Evolutionary conservation across 2,113 vertebrate genomes (phyloP), one percentile per base, ranked within the genome.

Genomic region (Heloderma charlesbogerti): DNA sequence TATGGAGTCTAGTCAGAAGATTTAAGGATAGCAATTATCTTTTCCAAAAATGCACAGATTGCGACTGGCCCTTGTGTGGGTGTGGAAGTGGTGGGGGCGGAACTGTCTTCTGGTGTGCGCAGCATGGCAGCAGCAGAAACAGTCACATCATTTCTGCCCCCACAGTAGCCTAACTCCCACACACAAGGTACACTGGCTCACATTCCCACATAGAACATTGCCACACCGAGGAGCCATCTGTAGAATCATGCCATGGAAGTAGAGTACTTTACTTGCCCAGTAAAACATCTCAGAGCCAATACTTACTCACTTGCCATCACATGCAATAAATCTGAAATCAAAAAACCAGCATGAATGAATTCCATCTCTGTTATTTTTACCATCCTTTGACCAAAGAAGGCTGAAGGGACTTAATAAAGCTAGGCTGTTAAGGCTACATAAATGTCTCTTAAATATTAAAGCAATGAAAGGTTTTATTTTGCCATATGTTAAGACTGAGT

Each of bases 21-120:
- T 48, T 80, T 84, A 87, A 43, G 86, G 40, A 91, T 85, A 93
- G 86, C n/a, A 94, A 89, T 90, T 80, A 37, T 91, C 71, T 84
- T 83, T 74, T 67, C 31, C 9, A 80, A 48, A 78, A 22, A 83
- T 40, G 31, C 84, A 51, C 25, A 91, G 80, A 88, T 71, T 78
- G 86, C 20, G 45, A 88, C 71, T 69, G 72, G 81, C 40, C n/a
- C 7, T 71, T 43, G 31, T 82, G 22, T 88, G 63, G 15, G 60
- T 25, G 81, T 75, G 81, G 86, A 60, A 77, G 31, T 87, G 27
- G 57, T 80, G 63, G 43, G 74, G 84, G 67, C 60, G 82, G 57
- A 51, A 77, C 8, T 12, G 88, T 84, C 86, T 75, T 15, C 54
- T 87, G 40, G 43, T 48, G 29, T 29, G n/a, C 48, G 80, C 37